phyloP scores from a whole-genome alignment of 2,888 invertebrate genomes.

The Caenorhabditis sp. region DNA sequence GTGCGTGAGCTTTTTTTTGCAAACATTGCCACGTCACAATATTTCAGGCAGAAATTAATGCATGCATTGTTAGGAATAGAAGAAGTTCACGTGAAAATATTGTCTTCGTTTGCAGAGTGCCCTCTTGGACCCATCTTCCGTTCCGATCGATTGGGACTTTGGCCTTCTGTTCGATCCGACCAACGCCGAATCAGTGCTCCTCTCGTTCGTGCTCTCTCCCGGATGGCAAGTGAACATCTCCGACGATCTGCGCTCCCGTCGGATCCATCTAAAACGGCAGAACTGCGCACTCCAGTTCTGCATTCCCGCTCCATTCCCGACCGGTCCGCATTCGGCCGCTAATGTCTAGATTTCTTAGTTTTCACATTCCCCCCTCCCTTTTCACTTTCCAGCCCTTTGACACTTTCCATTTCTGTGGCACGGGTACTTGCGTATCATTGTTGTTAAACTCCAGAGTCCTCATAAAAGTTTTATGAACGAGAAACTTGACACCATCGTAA shows the following conservation, averaged over 20 bases:
- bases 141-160: slow-evolving; percentile 56
- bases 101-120: no score
- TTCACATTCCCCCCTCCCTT: slow-evolving; percentile 5
- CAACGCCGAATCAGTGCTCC: slow-evolving; percentile 22
- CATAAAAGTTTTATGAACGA: neutral
- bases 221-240: slow-evolving; percentile 18
- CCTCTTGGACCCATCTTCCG: no score
- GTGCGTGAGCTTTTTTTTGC: no score
- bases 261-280: slow-evolving; percentile 1
- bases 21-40: no score
- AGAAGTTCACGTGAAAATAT: no score
- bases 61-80: no score
- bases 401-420: slow-evolving; percentile 9
- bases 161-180: slow-evolving; percentile 38
- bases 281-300: slow-evolving; percentile 4
- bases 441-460: neutral
- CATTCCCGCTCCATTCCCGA: slow-evolving; percentile 24
- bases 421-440: slow-evolving; percentile 27
- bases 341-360: neutral
- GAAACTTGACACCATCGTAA: slow-evolving; percentile 11
- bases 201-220: slow-evolving; percentile 29
- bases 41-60: no score
- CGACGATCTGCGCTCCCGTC: slow-evolving; percentile 50
- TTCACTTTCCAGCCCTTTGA: neutral
- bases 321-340: neutral